phyloP scores from a whole-genome alignment of 2,797 vertebrate genomes.

The Uromys caudimaculatus region DNA sequence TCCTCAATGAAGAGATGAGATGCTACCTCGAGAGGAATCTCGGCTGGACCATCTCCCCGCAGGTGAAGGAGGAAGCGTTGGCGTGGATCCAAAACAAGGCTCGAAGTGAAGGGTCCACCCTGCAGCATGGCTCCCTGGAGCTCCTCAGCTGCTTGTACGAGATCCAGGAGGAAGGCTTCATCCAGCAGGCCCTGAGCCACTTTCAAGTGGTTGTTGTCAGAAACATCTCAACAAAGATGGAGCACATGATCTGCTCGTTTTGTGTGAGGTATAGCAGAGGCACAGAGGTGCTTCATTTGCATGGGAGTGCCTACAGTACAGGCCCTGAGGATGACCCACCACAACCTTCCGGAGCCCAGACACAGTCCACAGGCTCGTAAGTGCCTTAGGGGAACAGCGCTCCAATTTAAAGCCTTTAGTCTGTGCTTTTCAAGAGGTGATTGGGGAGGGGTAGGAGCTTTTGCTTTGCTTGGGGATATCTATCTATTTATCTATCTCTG shows the following conservation, averaged over 20 bases:
- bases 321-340: rapidly evolving
- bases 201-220: conserved; percentile 35
- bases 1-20: conserved; percentile 58
- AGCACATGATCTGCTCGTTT: conserved; percentile 69
- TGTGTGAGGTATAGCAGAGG: conserved; percentile 37
- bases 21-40: conserved; percentile 66
- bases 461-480: not conserved
- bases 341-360: rapidly evolving
- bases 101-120: not conserved
- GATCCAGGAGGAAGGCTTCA: conserved; percentile 69
- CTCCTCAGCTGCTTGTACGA: conserved; percentile 76
- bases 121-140: conserved; percentile 72
- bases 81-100: conserved; percentile 53
- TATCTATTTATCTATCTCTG: not conserved
- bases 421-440: not conserved
- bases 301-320: rapidly evolving
- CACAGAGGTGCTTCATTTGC: conserved; percentile 27
- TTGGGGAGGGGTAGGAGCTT: not conserved
- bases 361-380: not conserved
- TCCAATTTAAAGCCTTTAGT: not conserved
- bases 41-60: not conserved
- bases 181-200: conserved; percentile 61
- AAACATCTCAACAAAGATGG: conserved; percentile 57
- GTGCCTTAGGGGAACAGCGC: not conserved
- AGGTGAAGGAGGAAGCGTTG: conserved; percentile 40